Evolutionary conservation across 2,888 invertebrate genomes (phyloP).

Genomic region (Idaea dimidiata): DNA sequence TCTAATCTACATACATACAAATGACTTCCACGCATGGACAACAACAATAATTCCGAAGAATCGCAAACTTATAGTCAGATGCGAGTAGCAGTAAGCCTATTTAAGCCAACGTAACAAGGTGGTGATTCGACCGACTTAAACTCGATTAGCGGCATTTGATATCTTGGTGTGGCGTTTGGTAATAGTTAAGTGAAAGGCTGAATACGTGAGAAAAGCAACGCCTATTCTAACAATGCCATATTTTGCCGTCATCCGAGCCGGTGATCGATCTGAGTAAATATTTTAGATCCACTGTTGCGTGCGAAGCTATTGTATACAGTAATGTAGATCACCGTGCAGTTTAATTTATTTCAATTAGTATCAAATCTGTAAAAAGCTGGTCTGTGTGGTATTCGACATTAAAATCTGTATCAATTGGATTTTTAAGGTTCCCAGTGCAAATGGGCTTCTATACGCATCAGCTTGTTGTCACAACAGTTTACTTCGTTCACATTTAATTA

Average conservation of each 20-base stretch:
- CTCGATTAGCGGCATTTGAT: slow-evolving; percentile 14
- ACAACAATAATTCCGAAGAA: slow-evolving; percentile 68
- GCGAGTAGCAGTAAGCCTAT: slow-evolving; percentile 9
- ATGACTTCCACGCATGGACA: slow-evolving; percentile 75
- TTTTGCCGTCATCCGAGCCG: slow-evolving; percentile 69
- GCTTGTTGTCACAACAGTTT: background rate
- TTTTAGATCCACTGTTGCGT: slow-evolving; percentile 61
- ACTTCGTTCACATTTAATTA: too few species aligned
- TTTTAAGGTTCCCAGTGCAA: too few species aligned
- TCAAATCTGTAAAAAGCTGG: slow-evolving; percentile 19
- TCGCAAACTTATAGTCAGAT: slow-evolving; percentile 34
- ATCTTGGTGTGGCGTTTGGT: slow-evolving; percentile 56
- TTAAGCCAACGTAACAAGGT: slow-evolving; percentile 38
- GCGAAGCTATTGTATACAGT: slow-evolving; percentile 46
- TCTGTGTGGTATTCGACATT: background rate
- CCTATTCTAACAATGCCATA: slow-evolving; percentile 75
- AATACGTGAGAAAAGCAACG: slow-evolving; percentile 76
- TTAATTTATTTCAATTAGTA: slow-evolving; percentile 27
- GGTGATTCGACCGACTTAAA: slow-evolving; percentile 32
- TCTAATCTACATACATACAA: slow-evolving; percentile 76
- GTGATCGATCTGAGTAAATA: slow-evolving; percentile 76
- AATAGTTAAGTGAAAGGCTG: slow-evolving; percentile 76
- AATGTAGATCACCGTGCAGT: slow-evolving; percentile 37
- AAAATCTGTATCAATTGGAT: background rate
- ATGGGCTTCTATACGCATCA: too few species aligned